These are phyloP conservation scores for Mystacornis crossleyi DNA, from an alignment of 2,113 vertebrate species.

Conservation along the genomic window DNA sequence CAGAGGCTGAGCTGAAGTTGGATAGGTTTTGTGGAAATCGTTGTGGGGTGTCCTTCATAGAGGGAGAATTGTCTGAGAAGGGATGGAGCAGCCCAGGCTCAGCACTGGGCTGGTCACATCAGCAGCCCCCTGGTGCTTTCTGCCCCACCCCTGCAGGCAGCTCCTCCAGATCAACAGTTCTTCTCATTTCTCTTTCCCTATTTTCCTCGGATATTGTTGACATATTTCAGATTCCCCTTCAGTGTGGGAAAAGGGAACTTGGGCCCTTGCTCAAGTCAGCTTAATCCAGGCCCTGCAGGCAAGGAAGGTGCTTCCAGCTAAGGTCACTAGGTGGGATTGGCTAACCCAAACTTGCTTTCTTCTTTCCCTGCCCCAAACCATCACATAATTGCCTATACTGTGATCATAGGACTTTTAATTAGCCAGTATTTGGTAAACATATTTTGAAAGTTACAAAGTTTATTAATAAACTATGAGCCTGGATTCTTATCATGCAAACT, in stretches of 20 bases:
- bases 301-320: neutral
- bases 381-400: neutral
- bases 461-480: neutral
- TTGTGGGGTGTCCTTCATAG: neutral
- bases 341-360: neutral
- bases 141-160: neutral
- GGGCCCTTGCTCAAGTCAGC: neutral
- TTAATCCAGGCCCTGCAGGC: slow-evolving; percentile 48
- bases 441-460: neutral
- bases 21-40: neutral
- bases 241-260: slow-evolving; percentile 49
- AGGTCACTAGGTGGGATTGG: neutral
- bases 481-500: neutral
- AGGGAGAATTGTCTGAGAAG: neutral
- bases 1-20: neutral
- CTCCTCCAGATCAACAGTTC: neutral
- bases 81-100: neutral
- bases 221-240: slow-evolving; percentile 53
- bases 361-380: neutral
- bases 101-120: too few species aligned
- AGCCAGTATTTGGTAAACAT: neutral
- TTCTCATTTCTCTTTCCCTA: neutral
- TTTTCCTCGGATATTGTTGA: slow-evolving; percentile 19
- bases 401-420: neutral
- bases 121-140: neutral